A percentile compares a stretch with the other conserved stretches of the same genome.
Conservation (phyloP, 2,888 invertebrate genomes). For the Mythimna ferrago region DNA sequence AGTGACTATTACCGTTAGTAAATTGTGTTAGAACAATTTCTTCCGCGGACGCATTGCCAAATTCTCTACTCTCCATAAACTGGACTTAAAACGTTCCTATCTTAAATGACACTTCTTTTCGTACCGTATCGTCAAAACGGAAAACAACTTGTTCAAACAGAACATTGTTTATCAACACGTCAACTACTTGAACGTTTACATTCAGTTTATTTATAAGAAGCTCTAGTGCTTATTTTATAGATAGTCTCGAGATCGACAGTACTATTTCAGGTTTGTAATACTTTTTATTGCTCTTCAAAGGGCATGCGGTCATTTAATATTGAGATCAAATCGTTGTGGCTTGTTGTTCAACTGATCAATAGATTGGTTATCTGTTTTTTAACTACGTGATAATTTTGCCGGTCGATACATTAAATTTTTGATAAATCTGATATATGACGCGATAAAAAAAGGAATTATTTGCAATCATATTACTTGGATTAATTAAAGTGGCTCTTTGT, state of each 20-base stretch:
- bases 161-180: constrained; percentile 80
- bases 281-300: constrained; percentile 26
- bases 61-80: constrained; percentile 68
- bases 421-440: constrained; percentile 24
- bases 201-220: constrained; percentile 79
- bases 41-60: constrained; percentile 78
- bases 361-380: constrained; percentile 17
- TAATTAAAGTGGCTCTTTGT: constrained; percentile 19
- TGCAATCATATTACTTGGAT: constrained; percentile 25
- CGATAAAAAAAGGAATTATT: constrained; percentile 33
- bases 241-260: constrained; percentile 24
- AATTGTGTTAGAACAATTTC: constrained; percentile 87
- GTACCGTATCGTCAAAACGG: constrained; percentile 69
- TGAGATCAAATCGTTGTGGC: constrained; percentile 16
- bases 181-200: constrained; percentile 74
- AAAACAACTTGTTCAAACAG: constrained; percentile 78
- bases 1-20: constrained; percentile 89
- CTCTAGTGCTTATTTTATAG: constrained; percentile 66
- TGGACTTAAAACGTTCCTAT: constrained; percentile 63
- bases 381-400: constrained; percentile 27
- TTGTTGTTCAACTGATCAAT: constrained; percentile 31
- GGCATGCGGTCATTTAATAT: constrained; percentile 34
- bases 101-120: constrained; percentile 64
- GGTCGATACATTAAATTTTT: constrained; percentile 33
- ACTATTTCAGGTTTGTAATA: constrained; percentile 11